These are phyloP conservation scores for Clupea harengus DNA, from an alignment of 2,113 vertebrate species.

Conservation along the genomic window DNA sequence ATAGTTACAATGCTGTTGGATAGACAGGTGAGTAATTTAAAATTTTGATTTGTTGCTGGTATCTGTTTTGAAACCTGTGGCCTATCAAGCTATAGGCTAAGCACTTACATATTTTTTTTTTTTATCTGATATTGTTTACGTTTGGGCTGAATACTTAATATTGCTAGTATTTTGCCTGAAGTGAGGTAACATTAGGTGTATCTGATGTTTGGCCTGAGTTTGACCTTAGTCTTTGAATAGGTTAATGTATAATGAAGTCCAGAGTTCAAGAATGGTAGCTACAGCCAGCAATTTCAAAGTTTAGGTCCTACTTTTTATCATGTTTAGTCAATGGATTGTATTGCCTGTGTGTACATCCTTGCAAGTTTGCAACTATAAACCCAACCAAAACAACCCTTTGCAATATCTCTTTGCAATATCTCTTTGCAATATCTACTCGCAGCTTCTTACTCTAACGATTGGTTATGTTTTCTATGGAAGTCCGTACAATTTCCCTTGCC, in stretches of 20 bases:
- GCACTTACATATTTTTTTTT: not conserved
- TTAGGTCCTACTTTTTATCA: too few species aligned
- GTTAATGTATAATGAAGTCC: conserved; percentile 42
- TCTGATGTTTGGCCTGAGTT: not conserved
- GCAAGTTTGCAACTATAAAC: too few species aligned
- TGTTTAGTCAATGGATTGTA: too few species aligned
- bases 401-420: too few species aligned
- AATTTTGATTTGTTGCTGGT: not conserved
- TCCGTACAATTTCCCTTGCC: too few species aligned
- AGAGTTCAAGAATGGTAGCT: conserved; percentile 27
- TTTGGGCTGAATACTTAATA: not conserved
- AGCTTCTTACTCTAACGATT: too few species aligned
- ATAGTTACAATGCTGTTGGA: not conserved
- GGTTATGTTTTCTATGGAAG: too few species aligned
- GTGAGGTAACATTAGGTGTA: not conserved
- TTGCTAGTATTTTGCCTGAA: not conserved
- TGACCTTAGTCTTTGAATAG: not conserved
- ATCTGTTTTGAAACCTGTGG: not conserved
- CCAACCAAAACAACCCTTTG: too few species aligned
- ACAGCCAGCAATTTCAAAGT: not conserved
- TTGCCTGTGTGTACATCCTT: too few species aligned
- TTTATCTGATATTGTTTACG: too few species aligned
- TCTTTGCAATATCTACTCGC: too few species aligned
- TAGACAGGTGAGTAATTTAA: not conserved
- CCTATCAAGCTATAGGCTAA: not conserved